Percentiles rank a stretch among this genome's conserved stretches.
Conservation (phyloP, 1,140 invertebrate species). For the Onthophagus taurus region DNA sequence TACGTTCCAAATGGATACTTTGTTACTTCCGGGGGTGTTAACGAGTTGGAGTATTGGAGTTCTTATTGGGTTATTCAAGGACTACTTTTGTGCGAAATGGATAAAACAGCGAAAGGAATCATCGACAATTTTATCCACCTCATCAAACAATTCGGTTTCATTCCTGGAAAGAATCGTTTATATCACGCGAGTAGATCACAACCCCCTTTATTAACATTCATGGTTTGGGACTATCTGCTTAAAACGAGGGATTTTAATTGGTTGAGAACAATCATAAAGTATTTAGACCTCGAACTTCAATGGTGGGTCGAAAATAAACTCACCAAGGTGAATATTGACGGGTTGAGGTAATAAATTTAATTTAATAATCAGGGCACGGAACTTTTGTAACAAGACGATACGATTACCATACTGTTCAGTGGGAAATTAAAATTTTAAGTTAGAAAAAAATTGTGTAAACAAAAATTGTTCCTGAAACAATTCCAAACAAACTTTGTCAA, state of each 20-base stretch:
- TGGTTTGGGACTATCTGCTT: conserved; percentile 50
- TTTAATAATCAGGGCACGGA: too few relatives aligned
- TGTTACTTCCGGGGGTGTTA: conserved; percentile 79
- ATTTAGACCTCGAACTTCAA: conserved; percentile 58
- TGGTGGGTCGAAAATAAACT: conserved; percentile 52
- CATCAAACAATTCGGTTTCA: conserved; percentile 54
- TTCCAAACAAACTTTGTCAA: too few relatives aligned
- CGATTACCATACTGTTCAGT: too few relatives aligned
- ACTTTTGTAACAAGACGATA: too few relatives aligned
- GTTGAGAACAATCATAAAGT: conserved; percentile 45
- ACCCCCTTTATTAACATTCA: conserved; percentile 65
- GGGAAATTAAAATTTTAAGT: too few relatives aligned
- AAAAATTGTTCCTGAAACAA: too few relatives aligned
- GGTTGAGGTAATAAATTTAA: too few relatives aligned
- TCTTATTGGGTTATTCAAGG: conserved; percentile 76
- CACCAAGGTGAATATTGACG: too few relatives aligned
- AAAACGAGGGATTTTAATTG: conserved; percentile 57
- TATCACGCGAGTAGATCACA: conserved; percentile 71
- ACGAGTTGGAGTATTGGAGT: conserved; percentile 80
- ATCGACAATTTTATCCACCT: conserved; percentile 61
- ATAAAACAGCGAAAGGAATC: conserved; percentile 57
- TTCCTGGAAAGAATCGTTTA: conserved; percentile 75
- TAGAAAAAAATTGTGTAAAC: too few relatives aligned
- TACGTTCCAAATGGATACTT: conserved; percentile 72
- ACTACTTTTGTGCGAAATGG: conserved; percentile 62